Evolutionary conservation across 2,797 vertebrate species (phyloP).

Genomic region (Chromobotia macracanthus): DNA sequence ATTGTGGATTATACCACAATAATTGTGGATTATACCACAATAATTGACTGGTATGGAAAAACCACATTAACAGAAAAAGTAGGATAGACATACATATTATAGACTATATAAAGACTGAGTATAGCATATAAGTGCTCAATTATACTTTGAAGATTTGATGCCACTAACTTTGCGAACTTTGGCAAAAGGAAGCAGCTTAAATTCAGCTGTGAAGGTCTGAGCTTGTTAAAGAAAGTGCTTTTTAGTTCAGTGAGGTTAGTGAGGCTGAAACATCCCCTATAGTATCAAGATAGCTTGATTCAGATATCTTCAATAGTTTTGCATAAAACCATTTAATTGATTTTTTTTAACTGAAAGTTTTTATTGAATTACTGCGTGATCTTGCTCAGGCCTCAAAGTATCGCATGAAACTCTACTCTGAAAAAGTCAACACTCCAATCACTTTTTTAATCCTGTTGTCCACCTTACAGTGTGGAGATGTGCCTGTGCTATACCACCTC

Average conservation of each 20-base stretch:
- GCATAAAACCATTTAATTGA: background rate
- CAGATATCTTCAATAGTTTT: background rate
- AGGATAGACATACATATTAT: background rate
- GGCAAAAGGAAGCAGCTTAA: no score
- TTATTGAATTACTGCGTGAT: background rate
- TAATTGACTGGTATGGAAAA: background rate
- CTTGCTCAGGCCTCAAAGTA: conserved; percentile 1
- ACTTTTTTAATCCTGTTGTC: conserved; percentile 23
- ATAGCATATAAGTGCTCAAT: no score
- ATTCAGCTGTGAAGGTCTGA: background rate
- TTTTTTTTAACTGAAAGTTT: no score
- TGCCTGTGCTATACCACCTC: background rate
- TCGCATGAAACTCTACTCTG: conserved; percentile 45
- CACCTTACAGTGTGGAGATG: background rate
- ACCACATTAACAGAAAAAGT: background rate
- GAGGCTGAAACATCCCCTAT: no score
- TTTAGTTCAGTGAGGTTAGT: no score
- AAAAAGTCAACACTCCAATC: conserved; percentile 50
- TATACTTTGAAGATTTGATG: background rate
- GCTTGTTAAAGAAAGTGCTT: no score
- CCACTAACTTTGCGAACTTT: background rate
- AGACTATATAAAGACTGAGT: no score
- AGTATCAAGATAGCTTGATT: no score
- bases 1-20: no score
- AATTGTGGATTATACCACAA: no score